Evolutionary conservation across 2,888 invertebrate genomes (phyloP).

Genomic region (Drosophila niveifrons): DNA sequence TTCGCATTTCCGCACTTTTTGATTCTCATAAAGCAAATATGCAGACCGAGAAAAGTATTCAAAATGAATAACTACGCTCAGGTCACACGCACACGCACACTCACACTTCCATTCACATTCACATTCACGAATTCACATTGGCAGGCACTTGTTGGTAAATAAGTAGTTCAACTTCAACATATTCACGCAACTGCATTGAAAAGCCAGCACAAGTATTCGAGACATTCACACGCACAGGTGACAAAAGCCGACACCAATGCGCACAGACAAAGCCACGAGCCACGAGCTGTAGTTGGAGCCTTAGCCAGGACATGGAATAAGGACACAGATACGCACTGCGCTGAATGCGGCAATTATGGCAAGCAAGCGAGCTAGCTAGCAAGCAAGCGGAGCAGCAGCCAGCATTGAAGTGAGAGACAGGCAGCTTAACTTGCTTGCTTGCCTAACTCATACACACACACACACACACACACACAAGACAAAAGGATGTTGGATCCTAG

Average conservation of each 20-base stretch:
- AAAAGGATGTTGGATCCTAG: conserved; percentile 32
- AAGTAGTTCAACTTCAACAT: conserved; percentile 64
- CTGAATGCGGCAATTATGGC: conserved; percentile 60
- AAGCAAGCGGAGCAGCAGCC: no score
- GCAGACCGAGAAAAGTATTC: conserved; percentile 26
- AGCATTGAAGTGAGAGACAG: not conserved
- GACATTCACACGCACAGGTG: conserved; percentile 70
- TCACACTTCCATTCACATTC: not conserved
- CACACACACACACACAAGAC: not conserved
- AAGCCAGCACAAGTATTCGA: conserved; percentile 58
- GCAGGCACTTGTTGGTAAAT: conserved; percentile 48
- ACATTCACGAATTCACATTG: conserved; percentile 10
- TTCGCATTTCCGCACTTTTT: conserved; percentile 31
- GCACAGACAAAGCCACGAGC: conserved; percentile 44
- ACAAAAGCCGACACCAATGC: conserved; percentile 58
- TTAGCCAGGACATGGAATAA: conserved; percentile 22
- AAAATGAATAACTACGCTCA: conserved; percentile 34
- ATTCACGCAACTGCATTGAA: conserved; percentile 61
- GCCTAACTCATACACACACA: not conserved
- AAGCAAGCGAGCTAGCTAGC: not conserved
- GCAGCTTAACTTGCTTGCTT: conserved; percentile 6
- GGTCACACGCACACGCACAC: conserved; percentile 19
- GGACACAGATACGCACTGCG: conserved; percentile 38
- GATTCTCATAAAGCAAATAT: conserved; percentile 19
- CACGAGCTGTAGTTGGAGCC: not conserved